These are phyloP conservation scores for Drosophila putrida DNA, from an alignment of 2,888 invertebrate genomes.

Conservation along the genomic window DNA sequence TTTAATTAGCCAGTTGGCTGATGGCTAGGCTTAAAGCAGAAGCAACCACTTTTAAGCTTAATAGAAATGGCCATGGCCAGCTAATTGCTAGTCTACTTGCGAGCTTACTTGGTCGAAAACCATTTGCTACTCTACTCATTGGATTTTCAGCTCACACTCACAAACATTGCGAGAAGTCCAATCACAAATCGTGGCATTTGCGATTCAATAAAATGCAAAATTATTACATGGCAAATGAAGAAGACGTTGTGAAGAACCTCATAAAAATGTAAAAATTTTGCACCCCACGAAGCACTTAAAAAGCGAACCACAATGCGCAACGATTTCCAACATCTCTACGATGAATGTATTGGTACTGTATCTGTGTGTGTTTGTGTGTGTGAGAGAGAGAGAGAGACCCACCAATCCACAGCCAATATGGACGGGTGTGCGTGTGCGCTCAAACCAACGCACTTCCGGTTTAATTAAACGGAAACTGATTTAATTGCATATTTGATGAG, in stretches of 20 bases:
- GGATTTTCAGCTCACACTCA: not conserved
- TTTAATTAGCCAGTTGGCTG: slow-evolving; percentile 65
- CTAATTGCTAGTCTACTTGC: slow-evolving; percentile 59
- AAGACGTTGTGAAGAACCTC: slow-evolving; percentile 52
- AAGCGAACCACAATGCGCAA: slow-evolving; percentile 64
- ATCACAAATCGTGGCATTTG: slow-evolving; percentile 37
- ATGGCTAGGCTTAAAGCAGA: slow-evolving; percentile 50
- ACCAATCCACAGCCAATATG: slow-evolving; percentile 34
- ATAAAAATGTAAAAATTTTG: slow-evolving; percentile 74
- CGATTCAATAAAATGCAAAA: slow-evolving; percentile 72
- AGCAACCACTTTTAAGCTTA: slow-evolving; percentile 46
- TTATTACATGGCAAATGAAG: slow-evolving; percentile 34
- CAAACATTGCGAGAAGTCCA: not conserved
- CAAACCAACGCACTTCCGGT: slow-evolving; percentile 81
- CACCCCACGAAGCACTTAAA: slow-evolving; percentile 67
- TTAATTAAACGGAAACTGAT: slow-evolving; percentile 85
- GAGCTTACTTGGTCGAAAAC: slow-evolving; percentile 15
- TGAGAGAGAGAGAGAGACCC: not conserved
- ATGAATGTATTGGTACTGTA: slow-evolving; percentile 5
- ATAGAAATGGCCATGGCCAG: slow-evolving; percentile 56
- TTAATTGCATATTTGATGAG: slow-evolving; percentile 85
- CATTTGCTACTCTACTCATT: slow-evolving; percentile 27
- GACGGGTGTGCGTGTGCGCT: slow-evolving; percentile 30
- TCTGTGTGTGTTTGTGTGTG: not conserved
- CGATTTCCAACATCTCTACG: slow-evolving; percentile 5